Evolutionary conservation across 2,113 vertebrate genomes (phyloP).

Genomic region (Hucho hucho): DNA sequence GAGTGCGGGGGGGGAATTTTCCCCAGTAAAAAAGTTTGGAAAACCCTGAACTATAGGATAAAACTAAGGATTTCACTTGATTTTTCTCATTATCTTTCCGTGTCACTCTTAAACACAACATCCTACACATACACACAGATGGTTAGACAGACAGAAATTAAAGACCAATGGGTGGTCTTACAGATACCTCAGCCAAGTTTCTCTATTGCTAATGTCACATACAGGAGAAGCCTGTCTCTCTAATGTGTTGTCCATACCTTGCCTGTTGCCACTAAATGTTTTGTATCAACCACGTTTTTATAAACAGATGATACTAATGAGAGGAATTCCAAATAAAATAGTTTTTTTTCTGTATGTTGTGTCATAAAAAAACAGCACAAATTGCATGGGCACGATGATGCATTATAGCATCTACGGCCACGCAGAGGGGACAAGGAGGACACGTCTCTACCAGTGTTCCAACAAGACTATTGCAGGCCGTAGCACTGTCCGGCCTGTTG

Average conservation of each 20-base stretch:
- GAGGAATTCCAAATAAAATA: slow-evolving; percentile 54
- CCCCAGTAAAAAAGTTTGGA: too few relatives aligned
- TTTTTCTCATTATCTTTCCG: neutral
- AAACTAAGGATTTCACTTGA: neutral
- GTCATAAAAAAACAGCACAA: neutral
- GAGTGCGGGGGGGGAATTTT: too few relatives aligned
- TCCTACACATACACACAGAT: neutral
- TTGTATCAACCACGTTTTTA: slow-evolving; percentile 61
- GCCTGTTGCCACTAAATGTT: slow-evolving; percentile 10
- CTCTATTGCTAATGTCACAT: neutral
- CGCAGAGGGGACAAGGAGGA: neutral
- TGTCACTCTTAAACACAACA: neutral
- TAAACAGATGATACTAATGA: slow-evolving; percentile 27
- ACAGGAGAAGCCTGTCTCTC: neutral
- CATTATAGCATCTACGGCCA: neutral
- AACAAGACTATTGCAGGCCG: neutral
- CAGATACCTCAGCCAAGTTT: neutral
- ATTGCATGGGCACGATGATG: too few relatives aligned
- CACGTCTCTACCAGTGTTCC: too few relatives aligned
- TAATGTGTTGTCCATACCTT: neutral
- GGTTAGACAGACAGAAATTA: neutral
- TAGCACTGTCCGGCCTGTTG: neutral
- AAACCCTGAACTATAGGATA: neutral
- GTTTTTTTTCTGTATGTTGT: neutral
- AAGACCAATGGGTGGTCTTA: too few relatives aligned